Base-by-base conservation (phyloP, 2,797 vertebrate species). In the Melopsittacus undulatus region DNA sequence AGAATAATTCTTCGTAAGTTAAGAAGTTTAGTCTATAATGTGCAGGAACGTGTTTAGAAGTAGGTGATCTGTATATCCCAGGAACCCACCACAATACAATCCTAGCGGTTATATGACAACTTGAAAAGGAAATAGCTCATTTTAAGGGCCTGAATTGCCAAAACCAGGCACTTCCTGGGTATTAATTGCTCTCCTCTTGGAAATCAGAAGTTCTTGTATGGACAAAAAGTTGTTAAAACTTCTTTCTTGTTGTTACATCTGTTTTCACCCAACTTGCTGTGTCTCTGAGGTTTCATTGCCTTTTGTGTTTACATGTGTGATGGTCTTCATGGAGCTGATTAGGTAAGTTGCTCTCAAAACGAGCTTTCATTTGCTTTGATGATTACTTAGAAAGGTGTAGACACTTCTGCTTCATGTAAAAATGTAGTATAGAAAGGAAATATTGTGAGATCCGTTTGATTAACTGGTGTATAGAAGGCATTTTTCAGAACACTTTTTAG, bases 1-100 rank as follows among this genome's bases (percentile, higher is more conserved):
- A 94, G 92, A 95, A 52, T 78, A 90, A 56, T 87, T 90, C 87
- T 95, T 96, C 89, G 78, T 97, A 91, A 94, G 69, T 92, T 92
- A 80, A 86, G 38, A 83, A 87, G 32, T 92, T 81, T 85, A 92
- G 76, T 92, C 74, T 91, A 24, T 82, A 70, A 76, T 11, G 4
- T 95, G 90, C 77, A 95, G 78, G 92, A 94, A 56, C 43, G 61
- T 93, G 38, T 82, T 95, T 95, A 95, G 89, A 95, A 96, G 48
- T 96, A 96, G 84, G 5, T 66, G 23, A 84, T 92, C 91, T 94
- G 54, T 96, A 69, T 87, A 72, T 94, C 92, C 93, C 92, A 89
- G 89, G 86, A 95, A 84, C 78, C 94, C 94, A n/a, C 26, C 74
- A 10, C 8, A 90, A 29, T 38, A 76, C 66, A 70, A 38, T 70